Conservation (phyloP, 2,113 vertebrate genomes). For the Glaucidium brasilianum region DNA sequence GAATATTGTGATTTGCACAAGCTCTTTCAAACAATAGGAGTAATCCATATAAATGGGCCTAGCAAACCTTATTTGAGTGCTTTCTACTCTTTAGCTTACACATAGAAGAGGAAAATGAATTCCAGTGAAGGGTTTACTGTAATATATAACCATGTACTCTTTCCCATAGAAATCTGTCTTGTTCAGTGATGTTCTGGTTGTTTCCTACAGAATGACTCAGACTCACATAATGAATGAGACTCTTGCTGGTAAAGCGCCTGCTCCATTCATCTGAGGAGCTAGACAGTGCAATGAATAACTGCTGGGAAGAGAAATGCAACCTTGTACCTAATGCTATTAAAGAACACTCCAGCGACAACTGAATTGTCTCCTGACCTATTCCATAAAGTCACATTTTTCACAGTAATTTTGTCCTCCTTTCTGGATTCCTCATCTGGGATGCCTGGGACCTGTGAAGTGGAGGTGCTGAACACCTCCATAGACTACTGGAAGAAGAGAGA, state of each 20-base stretch:
- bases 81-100: not conserved
- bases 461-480: not conserved
- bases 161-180: not conserved
- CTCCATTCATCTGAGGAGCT: not conserved
- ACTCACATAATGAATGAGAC: not conserved
- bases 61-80: not conserved
- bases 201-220: not conserved
- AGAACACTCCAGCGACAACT: not conserved
- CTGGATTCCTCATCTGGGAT: not conserved
- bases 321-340: not conserved
- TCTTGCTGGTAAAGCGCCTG: not conserved
- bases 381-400: not conserved
- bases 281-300: not conserved
- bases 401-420: not conserved
- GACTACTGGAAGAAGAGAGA: not conserved
- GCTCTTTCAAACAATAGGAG: not conserved
- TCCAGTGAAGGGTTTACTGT: not conserved
- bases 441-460: not conserved
- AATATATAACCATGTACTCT: not conserved
- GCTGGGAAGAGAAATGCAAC: not conserved
- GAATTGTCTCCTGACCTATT: not conserved
- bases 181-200: not conserved
- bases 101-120: not conserved
- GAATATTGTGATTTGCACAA: not conserved
- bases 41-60: not conserved